phyloP scores from a whole-genome alignment of 2,113 vertebrate genomes.

The Alouatta palliata region DNA sequence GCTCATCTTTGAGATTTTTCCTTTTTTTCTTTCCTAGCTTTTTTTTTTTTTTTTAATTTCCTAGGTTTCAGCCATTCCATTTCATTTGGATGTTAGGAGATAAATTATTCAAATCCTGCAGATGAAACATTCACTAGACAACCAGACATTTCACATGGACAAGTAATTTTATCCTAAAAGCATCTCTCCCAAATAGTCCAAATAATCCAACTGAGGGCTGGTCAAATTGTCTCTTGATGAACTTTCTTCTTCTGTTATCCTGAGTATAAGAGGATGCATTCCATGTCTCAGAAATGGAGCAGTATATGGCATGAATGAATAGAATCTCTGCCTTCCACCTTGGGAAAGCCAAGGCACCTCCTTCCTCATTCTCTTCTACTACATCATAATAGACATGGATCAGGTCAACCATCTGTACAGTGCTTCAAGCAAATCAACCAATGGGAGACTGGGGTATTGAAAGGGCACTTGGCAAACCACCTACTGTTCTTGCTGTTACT shows the following conservation, averaged over 20 bases:
- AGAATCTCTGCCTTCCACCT: not conserved
- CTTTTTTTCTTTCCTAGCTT: not conserved
- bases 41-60: not conserved
- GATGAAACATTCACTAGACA: not conserved
- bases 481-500: conserved; percentile 46
- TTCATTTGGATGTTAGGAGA: not conserved
- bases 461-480: conserved; percentile 37
- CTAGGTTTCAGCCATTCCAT: not conserved
- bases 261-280: not conserved
- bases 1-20: not conserved
- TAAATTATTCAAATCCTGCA: not conserved
- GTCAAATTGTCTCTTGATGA: not conserved
- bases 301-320: not conserved
- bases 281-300: not conserved
- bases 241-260: not conserved
- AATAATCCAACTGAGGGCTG: not conserved
- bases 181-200: not conserved
- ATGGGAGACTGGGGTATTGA: not conserved
- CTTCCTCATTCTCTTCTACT: not conserved
- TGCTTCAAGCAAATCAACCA: conserved; percentile 28
- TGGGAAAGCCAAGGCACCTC: not conserved
- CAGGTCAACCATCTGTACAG: conserved; percentile 60
- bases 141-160: not conserved
- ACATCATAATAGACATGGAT: not conserved
- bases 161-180: not conserved